Conservation (phyloP, 2,888 invertebrate species). For the Agrochola lychnidis region DNA sequence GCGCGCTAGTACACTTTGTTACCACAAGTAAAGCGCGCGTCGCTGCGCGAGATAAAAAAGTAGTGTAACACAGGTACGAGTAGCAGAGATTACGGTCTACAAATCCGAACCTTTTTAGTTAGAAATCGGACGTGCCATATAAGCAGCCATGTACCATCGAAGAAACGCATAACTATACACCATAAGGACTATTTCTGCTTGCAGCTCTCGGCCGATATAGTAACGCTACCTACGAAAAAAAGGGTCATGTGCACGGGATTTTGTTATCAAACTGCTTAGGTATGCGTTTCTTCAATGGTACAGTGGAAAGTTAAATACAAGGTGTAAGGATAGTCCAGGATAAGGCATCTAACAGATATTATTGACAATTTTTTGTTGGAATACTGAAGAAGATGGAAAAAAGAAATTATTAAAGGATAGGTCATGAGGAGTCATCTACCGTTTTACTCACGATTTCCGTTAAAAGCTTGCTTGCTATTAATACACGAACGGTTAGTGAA, state of each 20-base stretch:
- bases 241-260: too few species aligned
- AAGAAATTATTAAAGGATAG: background rate
- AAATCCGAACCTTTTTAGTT: background rate
- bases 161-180: too few species aligned
- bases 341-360: background rate
- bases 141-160: background rate
- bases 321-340: too few species aligned
- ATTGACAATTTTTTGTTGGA: background rate
- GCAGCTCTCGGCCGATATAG: too few species aligned
- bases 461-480: background rate
- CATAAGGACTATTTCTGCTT: too few species aligned
- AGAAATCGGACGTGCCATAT: background rate
- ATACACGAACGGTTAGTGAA: constrained; percentile 34
- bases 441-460: constrained; percentile 30
- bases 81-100: background rate
- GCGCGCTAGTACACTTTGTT: too few species aligned
- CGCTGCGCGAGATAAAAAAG: too few species aligned
- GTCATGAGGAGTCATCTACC: background rate
- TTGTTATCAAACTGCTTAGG: too few species aligned
- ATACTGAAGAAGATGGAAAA: background rate
- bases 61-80: background rate
- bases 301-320: background rate
- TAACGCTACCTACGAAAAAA: too few species aligned
- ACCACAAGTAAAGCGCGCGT: too few species aligned
- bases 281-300: too few species aligned